Conservation (phyloP, 1,140 invertebrate genomes). For the Drosophila kurseongensis region DNA sequence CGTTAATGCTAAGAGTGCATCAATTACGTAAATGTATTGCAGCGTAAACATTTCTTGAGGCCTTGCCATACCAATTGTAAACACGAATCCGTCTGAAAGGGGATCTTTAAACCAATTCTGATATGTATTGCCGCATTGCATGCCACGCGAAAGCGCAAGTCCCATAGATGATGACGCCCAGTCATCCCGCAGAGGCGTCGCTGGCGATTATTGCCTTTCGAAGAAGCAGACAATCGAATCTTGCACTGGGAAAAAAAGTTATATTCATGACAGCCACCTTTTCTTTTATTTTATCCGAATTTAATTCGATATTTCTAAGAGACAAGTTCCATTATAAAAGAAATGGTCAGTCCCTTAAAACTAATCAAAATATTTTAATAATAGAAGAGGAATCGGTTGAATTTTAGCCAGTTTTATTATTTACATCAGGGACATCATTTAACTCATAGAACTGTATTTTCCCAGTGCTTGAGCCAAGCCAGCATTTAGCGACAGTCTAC, state of each 20-base stretch:
- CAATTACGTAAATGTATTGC: constrained; percentile 23
- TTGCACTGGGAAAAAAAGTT: constrained; percentile 3
- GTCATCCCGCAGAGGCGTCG: constrained; percentile 54
- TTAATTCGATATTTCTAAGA: too few relatives aligned
- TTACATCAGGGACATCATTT: too few relatives aligned
- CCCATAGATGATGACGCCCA: constrained; percentile 17
- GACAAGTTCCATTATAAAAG: too few relatives aligned
- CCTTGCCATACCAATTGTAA: constrained; percentile 20
- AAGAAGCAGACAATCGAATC: constrained; percentile 22
- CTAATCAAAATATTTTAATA: too few relatives aligned
- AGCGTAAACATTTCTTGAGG: constrained; percentile 20
- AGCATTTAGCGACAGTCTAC: constrained; percentile 58
- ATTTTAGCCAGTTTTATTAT: too few relatives aligned
- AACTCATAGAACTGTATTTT: background rate
- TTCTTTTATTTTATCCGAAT: too few relatives aligned
- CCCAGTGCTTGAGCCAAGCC: constrained; percentile 13
- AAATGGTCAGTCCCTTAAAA: too few relatives aligned
- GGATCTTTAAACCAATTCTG: constrained; percentile 15
- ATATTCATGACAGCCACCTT: too few relatives aligned
- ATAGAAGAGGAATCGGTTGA: too few relatives aligned
- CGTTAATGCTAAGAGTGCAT: constrained; percentile 11
- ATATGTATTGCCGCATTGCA: constrained; percentile 16
- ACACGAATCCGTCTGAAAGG: constrained; percentile 2
- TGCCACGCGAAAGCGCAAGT: constrained; percentile 26
- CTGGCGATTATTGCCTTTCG: constrained; percentile 55